Evolutionary conservation across 1,140 invertebrate genomes (phyloP), one percentile per base, ranked within the genome.

Genomic region (Babylonia areolata): DNA sequence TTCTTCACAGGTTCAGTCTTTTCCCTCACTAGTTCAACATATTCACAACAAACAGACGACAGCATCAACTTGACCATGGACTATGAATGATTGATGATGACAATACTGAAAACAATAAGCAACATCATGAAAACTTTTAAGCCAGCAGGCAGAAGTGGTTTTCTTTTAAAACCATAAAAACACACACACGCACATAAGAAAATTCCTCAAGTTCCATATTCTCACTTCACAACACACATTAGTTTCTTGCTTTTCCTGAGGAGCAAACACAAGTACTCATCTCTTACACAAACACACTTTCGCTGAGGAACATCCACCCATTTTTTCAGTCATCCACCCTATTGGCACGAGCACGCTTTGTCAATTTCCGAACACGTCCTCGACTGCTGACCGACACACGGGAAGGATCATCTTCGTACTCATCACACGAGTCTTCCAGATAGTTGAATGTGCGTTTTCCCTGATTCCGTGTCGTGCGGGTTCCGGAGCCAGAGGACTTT

Each of bases 311-410:
- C 46, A 64, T 12, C 28, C 58, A 23, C 58, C 15, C 58, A 64
- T n/a, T 5, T 51, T 12, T n/a, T 88, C 64, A 88, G 35, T 89
- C 87, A 42, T 80, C 85, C 51, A 69, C 73, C 31, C 90, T 82
- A 87, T 80, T 92, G 5, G 96, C 96, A 40, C 96, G 95, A 42
- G 97, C 97, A 92, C 97, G 96, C 40, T 97, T 96, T 11, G 97
- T 97, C 83, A 97, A 95, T 94, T 97, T 97, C 40, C 97, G 95
- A 64, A 98, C 95, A 58, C 97, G 95, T 11, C 97, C 97, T 51
- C 97, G 95, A 91, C 97, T 98, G 93, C 97, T 98, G 54, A 97
- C 95, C 1, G 82, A 73, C 37, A 94, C 96, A 95, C 89, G 96
- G 95, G 90, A 95, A 90, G 90, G 94, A 35, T 90, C 88, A 81